Conservation (phyloP, 2,888 invertebrate genomes). For the Nemapogon koenigi region DNA sequence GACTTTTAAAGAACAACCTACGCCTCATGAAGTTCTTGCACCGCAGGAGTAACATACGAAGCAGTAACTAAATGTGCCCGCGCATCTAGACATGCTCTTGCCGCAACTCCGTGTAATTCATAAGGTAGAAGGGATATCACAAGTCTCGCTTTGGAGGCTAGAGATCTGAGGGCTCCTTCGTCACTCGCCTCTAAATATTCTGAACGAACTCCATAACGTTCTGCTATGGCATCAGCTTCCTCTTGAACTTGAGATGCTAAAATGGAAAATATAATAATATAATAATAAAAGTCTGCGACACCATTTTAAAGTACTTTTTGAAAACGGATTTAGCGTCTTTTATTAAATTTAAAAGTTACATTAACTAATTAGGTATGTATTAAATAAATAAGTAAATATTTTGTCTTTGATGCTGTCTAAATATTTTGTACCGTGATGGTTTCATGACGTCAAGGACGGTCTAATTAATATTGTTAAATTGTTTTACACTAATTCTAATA, state of each 20-base stretch:
- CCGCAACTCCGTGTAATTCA: conserved; percentile 84
- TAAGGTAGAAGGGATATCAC: conserved; percentile 92
- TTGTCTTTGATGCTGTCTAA: too few relatives aligned
- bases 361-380: background rate
- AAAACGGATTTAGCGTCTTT: too few relatives aligned
- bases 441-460: too few relatives aligned
- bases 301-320: too few relatives aligned
- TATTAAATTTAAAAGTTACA: conserved; percentile 10
- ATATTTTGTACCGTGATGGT: too few relatives aligned
- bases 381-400: too few relatives aligned
- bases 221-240: conserved; percentile 85
- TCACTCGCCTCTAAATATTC: conserved; percentile 84
- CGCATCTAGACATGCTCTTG: conserved; percentile 85
- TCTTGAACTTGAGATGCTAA: conserved; percentile 82
- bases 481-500: too few relatives aligned
- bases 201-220: conserved; percentile 78
- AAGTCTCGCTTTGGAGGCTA: conserved; percentile 77
- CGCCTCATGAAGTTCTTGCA: conserved; percentile 79
- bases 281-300: background rate
- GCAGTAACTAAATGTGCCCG: conserved; percentile 95
- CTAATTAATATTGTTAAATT: too few relatives aligned
- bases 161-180: conserved; percentile 69
- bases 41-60: conserved; percentile 88
- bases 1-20: conserved; percentile 42
- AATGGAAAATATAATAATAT: conserved; percentile 15